Evolutionary conservation across 2,888 invertebrate genomes (phyloP), one percentile per base, ranked within the genome.

Genomic region (Myathropa florea): DNA sequence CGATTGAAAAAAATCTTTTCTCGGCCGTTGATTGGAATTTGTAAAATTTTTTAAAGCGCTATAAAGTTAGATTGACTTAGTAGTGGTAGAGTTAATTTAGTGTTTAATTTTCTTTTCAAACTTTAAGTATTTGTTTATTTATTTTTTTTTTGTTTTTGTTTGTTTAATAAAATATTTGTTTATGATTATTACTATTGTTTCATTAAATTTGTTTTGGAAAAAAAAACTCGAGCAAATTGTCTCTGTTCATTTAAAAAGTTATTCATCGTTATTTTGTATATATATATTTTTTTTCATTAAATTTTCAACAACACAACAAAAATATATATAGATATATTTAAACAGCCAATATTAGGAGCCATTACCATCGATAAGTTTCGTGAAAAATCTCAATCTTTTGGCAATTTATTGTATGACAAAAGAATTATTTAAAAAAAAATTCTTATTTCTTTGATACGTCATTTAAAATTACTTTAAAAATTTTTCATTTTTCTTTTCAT

Each of bases 341-440:
- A 90, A 90, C 89, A 91, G 92, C 92, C 92, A 92, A 92, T 92
- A 92, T 91, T 91, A 92, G 93, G 93, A 93, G 93, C 92, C 93
- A 91, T 92, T 92, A 91, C 91, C 91, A 92, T 92, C 92, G 92
- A 92, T 93, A 93, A 92, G 93, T 93, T 93, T 93, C 93, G 93
- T 93, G 92, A 92, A 92, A 93, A 93, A 93, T 93, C 92, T 90
- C 90, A 90, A 92, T 92, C 91, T 91, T 91, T 92, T 92, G 92
- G 91, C 91, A 91, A 91, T 91, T 91, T 92, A 91, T 88, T 89
- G 88, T 89, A 92, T 92, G 92, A 92, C 93, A 92, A 92, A 93
- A 92, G 92, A 93, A 92, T 92, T 92, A 92, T 91, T 90, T 88
- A 90, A 89, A 90, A 89, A 91, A 36, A 36, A 83, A 80, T 88